A percentile compares a stretch with the other conserved stretches of the same genome.
Evolutionary conservation across 2,113 vertebrate genomes (phyloP).

Genomic region (Peromyscus californicus): DNA sequence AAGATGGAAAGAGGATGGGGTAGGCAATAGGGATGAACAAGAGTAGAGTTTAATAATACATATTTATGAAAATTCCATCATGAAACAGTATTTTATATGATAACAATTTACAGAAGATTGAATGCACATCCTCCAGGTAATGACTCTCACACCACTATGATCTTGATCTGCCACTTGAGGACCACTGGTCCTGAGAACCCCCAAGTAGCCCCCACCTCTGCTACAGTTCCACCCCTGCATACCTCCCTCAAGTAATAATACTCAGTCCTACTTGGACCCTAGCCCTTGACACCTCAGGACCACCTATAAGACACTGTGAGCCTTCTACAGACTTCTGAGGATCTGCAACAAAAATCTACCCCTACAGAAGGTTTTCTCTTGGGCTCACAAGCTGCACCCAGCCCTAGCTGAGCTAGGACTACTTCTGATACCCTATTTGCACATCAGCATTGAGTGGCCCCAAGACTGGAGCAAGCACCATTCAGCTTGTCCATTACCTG

Average conservation of each 20-base stretch:
- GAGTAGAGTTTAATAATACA: background rate
- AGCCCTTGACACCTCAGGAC: background rate
- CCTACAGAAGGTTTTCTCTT: background rate
- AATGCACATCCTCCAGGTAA: background rate
- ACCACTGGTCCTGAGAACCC: background rate
- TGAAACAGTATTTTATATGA: background rate
- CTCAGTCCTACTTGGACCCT: background rate
- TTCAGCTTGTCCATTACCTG: background rate
- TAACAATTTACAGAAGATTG: background rate
- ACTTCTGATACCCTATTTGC: background rate
- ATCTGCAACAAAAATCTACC: background rate
- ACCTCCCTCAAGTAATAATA: background rate
- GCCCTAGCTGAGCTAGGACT: background rate
- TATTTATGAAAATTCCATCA: background rate
- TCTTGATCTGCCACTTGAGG: background rate
- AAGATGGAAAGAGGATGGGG: background rate
- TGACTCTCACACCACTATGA: background rate
- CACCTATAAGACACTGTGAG: background rate
- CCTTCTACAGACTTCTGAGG: background rate
- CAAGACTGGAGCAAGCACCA: background rate
- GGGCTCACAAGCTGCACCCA: background rate
- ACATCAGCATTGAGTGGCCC: background rate
- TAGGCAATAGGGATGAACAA: background rate
- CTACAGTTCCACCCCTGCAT: background rate
- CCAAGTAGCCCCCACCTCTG: background rate